Conservation (phyloP, 2,888 invertebrate species). For the Drosophila antonietae region DNA sequence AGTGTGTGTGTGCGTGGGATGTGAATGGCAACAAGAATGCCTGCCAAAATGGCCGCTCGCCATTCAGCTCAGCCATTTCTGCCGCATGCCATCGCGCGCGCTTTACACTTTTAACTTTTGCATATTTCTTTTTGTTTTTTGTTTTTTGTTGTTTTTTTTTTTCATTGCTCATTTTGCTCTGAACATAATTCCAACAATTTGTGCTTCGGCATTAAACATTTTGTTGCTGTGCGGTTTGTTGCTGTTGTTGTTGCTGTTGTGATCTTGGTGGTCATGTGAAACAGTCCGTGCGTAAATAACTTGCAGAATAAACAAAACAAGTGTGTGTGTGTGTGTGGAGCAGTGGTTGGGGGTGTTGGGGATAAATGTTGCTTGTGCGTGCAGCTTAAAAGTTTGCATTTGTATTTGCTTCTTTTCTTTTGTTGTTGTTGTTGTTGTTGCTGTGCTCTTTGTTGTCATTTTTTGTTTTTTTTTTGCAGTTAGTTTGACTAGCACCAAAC, state of each 20-base stretch:
- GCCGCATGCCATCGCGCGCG: constrained; percentile 37
- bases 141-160: constrained; percentile 23
- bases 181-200: constrained; percentile 61
- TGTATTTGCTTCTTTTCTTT: constrained; percentile 15
- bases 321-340: background rate
- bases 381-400: constrained; percentile 49
- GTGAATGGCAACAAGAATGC: constrained; percentile 32
- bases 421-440: background rate
- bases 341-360: background rate
- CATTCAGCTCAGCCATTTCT: constrained; percentile 43
- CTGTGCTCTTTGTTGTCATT: constrained; percentile 47
- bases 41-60: constrained; percentile 46
- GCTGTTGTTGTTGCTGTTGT: constrained; percentile 46
- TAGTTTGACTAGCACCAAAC: constrained; percentile 84
- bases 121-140: constrained; percentile 38
- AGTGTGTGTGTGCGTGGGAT: constrained; percentile 17
- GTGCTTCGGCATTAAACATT: constrained; percentile 74
- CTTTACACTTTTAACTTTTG: constrained; percentile 34
- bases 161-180: constrained; percentile 40
- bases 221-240: constrained; percentile 56
- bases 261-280: constrained; percentile 64
- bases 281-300: constrained; percentile 78
- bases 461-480: constrained; percentile 51
- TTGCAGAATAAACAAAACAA: constrained; percentile 38
- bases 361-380: constrained; percentile 46